These are phyloP conservation scores for Cossypha caffra DNA, from an alignment of 2,797 vertebrate genomes.

Conservation along the genomic window DNA sequence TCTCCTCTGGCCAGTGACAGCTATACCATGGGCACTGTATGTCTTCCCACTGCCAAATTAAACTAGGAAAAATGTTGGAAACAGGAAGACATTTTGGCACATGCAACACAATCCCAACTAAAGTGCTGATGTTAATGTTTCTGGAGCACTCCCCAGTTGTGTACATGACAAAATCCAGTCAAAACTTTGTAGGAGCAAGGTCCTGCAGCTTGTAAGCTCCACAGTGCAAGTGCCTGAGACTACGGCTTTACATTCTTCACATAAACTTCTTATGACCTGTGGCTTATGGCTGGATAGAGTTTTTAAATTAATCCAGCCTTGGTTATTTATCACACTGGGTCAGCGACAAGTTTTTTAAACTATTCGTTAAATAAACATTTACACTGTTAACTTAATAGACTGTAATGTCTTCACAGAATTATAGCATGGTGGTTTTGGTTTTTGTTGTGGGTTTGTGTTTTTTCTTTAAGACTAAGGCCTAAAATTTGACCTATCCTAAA, in stretches of 20 bases:
- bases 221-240: not conserved
- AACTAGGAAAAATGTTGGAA: not conserved
- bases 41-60: not conserved
- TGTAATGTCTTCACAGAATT: not conserved
- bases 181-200: not conserved
- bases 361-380: slow-evolving; percentile 38
- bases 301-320: slow-evolving; percentile 30
- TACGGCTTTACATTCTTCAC: not conserved
- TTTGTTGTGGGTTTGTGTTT: not conserved
- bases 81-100: slow-evolving; percentile 26
- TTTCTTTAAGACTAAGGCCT: not conserved
- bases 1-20: not conserved
- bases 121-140: not conserved
- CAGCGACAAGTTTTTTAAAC: not conserved
- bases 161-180: slow-evolving; percentile 7
- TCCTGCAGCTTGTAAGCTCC: not conserved
- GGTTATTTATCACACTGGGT: slow-evolving; percentile 35
- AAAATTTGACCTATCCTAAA: not conserved
- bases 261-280: slow-evolving; percentile 34
- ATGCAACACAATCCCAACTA: not conserved
- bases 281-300: not conserved
- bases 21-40: rapidly evolving
- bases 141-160: not conserved
- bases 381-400: not conserved
- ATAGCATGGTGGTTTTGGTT: not conserved